These are phyloP conservation scores for Dendrophyllia cribrosa DNA, from an alignment of 64 coral and sea anemone genomes.

Conservation along the genomic window DNA sequence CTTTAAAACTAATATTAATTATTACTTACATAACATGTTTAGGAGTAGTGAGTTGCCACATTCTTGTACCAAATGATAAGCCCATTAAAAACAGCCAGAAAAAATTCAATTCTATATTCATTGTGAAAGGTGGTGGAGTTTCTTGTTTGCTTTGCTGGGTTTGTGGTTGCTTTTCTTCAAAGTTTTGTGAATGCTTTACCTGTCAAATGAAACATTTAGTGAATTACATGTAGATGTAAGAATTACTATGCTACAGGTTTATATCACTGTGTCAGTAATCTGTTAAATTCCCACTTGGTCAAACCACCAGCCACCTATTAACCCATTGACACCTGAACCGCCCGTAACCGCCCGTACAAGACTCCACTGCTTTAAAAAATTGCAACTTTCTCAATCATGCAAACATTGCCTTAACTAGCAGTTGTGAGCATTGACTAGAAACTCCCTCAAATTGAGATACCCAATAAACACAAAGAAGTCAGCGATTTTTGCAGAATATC, in stretches of 20 bases:
- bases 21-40: constrained; percentile 74
- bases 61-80: constrained; percentile 71
- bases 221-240: neutral
- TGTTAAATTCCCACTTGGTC: no score
- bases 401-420: no score
- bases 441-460: no score
- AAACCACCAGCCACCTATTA: no score
- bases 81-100: constrained; percentile 60
- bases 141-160: neutral
- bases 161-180: neutral
- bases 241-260: neutral
- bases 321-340: no score
- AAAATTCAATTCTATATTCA: constrained; percentile 72
- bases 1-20: neutral
- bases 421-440: no score
- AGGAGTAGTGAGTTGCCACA: constrained; percentile 66
- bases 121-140: constrained; percentile 17
- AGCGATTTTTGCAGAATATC: no score
- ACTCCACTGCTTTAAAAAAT: no score
- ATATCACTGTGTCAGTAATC: no score
- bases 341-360: no score
- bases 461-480: no score
- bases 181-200: neutral
- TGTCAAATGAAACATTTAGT: neutral
- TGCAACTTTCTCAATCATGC: no score